Percentiles rank a stretch among this genome's conserved stretches.
phyloP scores from a whole-genome alignment of 2,113 vertebrate genomes.

The Gymnogyps californianus region DNA sequence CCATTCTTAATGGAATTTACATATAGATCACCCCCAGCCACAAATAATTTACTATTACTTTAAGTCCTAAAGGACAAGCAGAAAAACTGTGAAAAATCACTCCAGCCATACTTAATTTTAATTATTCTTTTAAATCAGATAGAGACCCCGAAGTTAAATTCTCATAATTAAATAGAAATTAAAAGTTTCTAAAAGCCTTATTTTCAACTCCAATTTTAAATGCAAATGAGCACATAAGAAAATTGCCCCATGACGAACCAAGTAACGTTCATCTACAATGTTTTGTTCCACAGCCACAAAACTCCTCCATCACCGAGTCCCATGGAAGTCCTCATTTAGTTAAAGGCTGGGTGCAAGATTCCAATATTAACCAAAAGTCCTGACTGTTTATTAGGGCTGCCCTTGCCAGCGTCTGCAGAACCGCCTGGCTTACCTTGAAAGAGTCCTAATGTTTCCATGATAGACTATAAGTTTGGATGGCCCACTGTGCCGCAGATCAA shows the following conservation, averaged over 20 bases:
- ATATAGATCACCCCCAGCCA: constrained; percentile 85
- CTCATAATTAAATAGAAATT: constrained; percentile 85
- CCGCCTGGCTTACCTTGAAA: background rate
- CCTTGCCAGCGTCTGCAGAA: background rate
- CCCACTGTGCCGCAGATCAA: background rate
- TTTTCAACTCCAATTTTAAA: constrained; percentile 78
- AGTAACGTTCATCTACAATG: background rate
- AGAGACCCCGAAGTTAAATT: constrained; percentile 84
- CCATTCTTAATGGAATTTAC: constrained; percentile 87
- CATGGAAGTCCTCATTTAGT: background rate
- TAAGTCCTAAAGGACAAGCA: constrained; percentile 83
- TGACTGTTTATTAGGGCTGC: background rate
- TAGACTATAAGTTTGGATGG: background rate
- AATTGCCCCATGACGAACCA: constrained; percentile 29
- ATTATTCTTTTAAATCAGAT: constrained; percentile 93
- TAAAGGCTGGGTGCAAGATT: background rate
- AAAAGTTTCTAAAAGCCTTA: constrained; percentile 83
- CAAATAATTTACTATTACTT: constrained; percentile 88
- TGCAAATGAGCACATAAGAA: constrained; percentile 70
- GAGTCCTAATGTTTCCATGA: background rate
- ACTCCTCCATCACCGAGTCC: background rate
- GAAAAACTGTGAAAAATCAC: constrained; percentile 81
- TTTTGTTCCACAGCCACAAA: background rate
- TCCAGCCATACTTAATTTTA: constrained; percentile 91
- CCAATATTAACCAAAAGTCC: background rate